A percentile compares a stretch with the other conserved stretches of the same genome.
Evolutionary conservation across 2,113 vertebrate species (phyloP).

Genomic region (Misgurnus mizolepis): DNA sequence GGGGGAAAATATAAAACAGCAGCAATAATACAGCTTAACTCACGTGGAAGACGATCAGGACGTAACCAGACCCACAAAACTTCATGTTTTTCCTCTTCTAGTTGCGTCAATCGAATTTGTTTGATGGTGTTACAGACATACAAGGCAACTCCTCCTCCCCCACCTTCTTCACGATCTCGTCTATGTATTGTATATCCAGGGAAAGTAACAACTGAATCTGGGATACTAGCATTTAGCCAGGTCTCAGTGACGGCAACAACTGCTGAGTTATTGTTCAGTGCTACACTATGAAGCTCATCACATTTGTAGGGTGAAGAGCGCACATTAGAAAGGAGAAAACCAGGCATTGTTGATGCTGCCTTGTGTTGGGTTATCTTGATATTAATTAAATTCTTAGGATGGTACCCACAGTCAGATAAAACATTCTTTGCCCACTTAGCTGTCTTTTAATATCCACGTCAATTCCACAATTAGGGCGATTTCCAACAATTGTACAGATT

Average conservation of each 20-base stretch:
- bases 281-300: background rate
- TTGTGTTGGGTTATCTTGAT: background rate
- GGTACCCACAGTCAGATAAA: background rate
- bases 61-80: background rate
- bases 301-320: background rate
- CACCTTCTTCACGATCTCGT: background rate
- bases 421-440: background rate
- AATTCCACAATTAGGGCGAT: background rate
- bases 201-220: background rate
- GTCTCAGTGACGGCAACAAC: background rate
- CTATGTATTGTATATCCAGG: background rate
- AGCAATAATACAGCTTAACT: background rate
- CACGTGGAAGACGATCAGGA: background rate
- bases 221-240: background rate
- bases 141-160: background rate
- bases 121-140: background rate
- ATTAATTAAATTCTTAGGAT: background rate
- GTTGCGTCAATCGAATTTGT: background rate
- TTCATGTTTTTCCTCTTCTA: background rate
- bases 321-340: background rate
- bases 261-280: background rate
- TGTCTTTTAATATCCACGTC: background rate
- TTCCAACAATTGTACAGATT: background rate
- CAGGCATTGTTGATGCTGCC: background rate
- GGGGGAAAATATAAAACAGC: constrained; percentile 16